Base-by-base conservation (phyloP, 2,888 invertebrate genomes). In the Tineola bisselliella region DNA sequence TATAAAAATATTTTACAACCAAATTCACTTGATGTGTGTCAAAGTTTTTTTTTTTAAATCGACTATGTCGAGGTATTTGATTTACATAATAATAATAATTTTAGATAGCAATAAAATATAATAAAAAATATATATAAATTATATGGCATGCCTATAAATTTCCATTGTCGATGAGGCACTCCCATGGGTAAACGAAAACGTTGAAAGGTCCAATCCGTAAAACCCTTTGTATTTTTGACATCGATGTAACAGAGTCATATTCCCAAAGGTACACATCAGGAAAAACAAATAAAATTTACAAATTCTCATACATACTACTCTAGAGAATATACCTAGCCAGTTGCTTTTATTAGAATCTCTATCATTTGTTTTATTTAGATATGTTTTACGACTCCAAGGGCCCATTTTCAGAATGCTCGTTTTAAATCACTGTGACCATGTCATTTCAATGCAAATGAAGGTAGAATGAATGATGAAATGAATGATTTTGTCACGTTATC, bases 181-280 rank as follows among this genome's bases (percentile, higher is more conserved):
- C 74, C 70, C 74, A 15, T 31, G 72, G 70, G 75, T 68, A 3
- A 38, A 38, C n/a, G 13, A 72, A 74, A 75, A 74, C n/a, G 56
- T 56, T 19, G 25, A 30, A 56, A 13, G 56, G 68, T 65, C 66
- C 69, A 68, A 73, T 74, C 69, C 66, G 68, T 68, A 72, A 69
- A 48, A 64, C 68, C 73, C 70, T 74, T 75, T 74, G 70, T 73
- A 66, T 69, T 71, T 68, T 62, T 56, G 56, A 56, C 19, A 56
- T 56, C 30, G 48, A 48, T 48, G 56, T 56, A 25, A 56, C 56
- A 56, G 6, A 56, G 56, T 56, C 56, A 18, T 17, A 19, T 19
- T 56, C 56, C 56, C 56, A 56, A 30, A 19, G 56, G 17, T 44
- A 38, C 67, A 66, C 67, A 68, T 70, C 70, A 69, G 67, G 66